Evolutionary conservation across 2,888 invertebrate species (phyloP).

Genomic region (Thyatira batis): DNA sequence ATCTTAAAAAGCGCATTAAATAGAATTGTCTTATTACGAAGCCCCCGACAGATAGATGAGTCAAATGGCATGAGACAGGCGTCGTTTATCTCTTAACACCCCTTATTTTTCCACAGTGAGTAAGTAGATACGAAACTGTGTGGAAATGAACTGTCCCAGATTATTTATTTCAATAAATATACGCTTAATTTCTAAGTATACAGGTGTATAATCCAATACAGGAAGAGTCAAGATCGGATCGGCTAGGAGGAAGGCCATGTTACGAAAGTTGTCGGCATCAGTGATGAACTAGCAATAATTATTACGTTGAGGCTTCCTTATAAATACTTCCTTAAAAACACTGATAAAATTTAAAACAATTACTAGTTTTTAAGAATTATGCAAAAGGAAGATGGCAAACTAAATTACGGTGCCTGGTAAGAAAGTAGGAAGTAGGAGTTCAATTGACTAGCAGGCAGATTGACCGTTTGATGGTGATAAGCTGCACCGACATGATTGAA

Average conservation of each 20-base stretch:
- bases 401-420: background rate
- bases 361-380: background rate
- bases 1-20: too few species aligned
- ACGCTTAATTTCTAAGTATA: slow-evolving; percentile 10
- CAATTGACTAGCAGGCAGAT: too few species aligned
- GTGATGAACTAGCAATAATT: slow-evolving; percentile 15
- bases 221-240: slow-evolving; percentile 16
- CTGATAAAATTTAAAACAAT: background rate
- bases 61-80: too few species aligned
- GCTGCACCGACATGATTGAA: too few species aligned
- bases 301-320: slow-evolving; percentile 6
- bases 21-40: too few species aligned
- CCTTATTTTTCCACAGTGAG: too few species aligned
- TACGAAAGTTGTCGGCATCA: slow-evolving; percentile 29
- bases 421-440: background rate
- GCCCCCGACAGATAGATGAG: too few species aligned
- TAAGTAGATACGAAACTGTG: too few species aligned
- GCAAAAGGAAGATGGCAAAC: background rate
- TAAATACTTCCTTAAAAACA: slow-evolving; percentile 1
- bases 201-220: slow-evolving; percentile 18
- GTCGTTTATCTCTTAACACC: too few species aligned
- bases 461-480: too few species aligned
- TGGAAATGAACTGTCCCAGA: slow-evolving; percentile 2
- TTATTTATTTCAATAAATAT: background rate
- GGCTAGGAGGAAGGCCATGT: slow-evolving; percentile 25